Base-by-base conservation (phyloP, 2,797 vertebrate species). In the Thripadectes ignobilis region DNA sequence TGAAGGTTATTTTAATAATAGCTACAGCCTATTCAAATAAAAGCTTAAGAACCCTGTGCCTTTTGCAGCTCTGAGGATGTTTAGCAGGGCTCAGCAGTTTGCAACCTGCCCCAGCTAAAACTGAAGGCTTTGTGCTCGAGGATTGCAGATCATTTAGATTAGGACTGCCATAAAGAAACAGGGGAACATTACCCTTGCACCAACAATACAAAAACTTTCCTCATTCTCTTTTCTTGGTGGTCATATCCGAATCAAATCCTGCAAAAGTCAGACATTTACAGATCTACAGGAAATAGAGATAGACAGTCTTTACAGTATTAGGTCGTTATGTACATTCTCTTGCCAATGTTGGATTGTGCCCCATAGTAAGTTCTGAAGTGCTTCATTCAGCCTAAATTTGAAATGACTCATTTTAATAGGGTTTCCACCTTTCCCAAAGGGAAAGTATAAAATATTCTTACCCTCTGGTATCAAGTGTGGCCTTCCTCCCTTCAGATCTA, bases 1-100 rank as follows among this genome's bases (percentile, higher is more conserved):
- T 87, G 94, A 97, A 98, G 95, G 97, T 96, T 97, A 97, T 98
- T 98, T 98, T 98, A 97, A 96, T 97, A 96, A 96, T 95, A 97
- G 94, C 94, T 96, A 96, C 94, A 97, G 85, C 89, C 96, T 97
- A 97, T 96, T 98, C 96, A 98, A 97, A 98, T 96, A 97, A 96
- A 97, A 91, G 88, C 95, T 96, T 97, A 97, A 95, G 95, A 97
- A 96, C 73, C 75, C 82, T 52, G 92, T 92, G 94, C 74, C 92
- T 98, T 98, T 95, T 96, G 94, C 93, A 97, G 96, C 94, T 96
- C 81, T 71, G 77, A 97, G 88, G 94, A 97, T 92, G 91, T 95
- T 96, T 93, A 98, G 92, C 67, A 86, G 85, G 73, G 93, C 83
- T 97, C 84, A 92, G 77, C 54, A 96, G 93, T 89, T 95, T 93